A percentile compares a stretch with the other conserved stretches of the same genome.
Conservation (phyloP, 2,888 invertebrate genomes). For the Caenorhabditis becei region DNA sequence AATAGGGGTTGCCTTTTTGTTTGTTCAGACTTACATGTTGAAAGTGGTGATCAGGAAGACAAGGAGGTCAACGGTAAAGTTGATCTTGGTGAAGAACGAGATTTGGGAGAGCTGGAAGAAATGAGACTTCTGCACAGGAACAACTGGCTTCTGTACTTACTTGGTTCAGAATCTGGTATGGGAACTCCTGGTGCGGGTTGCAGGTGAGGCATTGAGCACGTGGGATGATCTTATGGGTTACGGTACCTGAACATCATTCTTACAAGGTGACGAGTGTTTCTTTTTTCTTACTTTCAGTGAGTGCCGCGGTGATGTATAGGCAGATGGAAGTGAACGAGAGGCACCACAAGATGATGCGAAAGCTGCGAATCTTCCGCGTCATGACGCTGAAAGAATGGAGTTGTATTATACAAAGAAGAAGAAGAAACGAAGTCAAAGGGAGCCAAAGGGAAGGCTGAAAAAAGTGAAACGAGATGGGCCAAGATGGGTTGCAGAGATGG, state of each 20-base stretch:
- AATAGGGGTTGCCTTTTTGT: background rate
- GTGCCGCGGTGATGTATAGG: constrained; percentile 49
- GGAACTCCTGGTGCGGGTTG: constrained; percentile 41
- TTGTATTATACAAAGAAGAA: background rate
- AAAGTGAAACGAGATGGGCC: background rate
- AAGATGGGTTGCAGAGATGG: too few species aligned
- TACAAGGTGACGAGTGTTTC: background rate
- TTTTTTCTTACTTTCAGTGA: constrained; percentile 36
- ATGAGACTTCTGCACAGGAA: too few species aligned
- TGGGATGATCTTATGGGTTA: constrained; percentile 40
- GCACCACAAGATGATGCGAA: constrained; percentile 51
- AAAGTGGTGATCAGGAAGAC: constrained; percentile 44
- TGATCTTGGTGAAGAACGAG: constrained; percentile 52
- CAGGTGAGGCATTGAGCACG: constrained; percentile 48
- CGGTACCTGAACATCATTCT: constrained; percentile 25
- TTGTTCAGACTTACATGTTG: constrained; percentile 30
- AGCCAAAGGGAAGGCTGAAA: background rate
- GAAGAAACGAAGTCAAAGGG: background rate
- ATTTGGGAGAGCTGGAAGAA: constrained; percentile 46
- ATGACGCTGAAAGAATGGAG: constrained; percentile 33
- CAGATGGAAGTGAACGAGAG: constrained; percentile 26
- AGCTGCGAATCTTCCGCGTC: constrained; percentile 40
- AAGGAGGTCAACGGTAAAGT: constrained; percentile 39
- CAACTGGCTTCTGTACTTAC: too few species aligned
- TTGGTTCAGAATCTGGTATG: constrained; percentile 45